Percentiles rank a stretch among this genome's conserved stretches.
Evolutionary conservation across 53 echinoderm and acorn worm species (phyloP).

Genomic region (Apostichopus leukothele): DNA sequence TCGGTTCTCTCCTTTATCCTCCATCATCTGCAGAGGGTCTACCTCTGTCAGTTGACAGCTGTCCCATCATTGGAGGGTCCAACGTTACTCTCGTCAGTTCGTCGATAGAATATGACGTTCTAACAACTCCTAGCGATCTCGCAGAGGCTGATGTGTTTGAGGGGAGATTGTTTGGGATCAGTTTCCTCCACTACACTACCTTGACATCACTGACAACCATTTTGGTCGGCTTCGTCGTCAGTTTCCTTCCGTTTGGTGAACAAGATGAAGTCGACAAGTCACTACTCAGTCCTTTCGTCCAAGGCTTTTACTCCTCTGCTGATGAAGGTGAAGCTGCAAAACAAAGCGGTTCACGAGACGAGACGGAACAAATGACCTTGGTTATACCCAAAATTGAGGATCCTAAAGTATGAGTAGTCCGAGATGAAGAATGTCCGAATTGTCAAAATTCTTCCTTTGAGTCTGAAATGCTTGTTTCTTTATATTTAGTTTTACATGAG

Average conservation of each 20-base stretch:
- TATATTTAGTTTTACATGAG: no score
- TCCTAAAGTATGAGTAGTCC: no score
- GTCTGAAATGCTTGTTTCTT: no score
- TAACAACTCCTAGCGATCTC: background rate
- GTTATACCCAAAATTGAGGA: background rate
- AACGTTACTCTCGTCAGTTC: background rate
- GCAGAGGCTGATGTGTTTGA: background rate
- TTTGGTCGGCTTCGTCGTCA: constrained; percentile 17
- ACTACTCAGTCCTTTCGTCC: constrained; percentile 23
- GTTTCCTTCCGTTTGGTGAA: background rate
- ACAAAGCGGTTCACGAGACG: background rate
- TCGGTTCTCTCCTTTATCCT: constrained; percentile 4
- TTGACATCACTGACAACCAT: constrained; percentile 16
- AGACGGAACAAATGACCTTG: background rate
- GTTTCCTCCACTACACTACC: constrained; percentile 16
- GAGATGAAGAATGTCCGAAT: no score
- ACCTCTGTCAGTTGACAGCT: constrained; percentile 12
- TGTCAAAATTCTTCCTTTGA: no score
- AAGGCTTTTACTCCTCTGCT: background rate
- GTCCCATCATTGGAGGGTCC: background rate
- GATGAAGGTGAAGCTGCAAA: background rate
- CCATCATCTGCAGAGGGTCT: constrained; percentile 8
- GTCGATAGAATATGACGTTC: background rate
- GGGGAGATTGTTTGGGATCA: constrained; percentile 29
- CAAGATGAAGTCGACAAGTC: constrained; percentile 6